Evolutionary conservation across 1,140 invertebrate species (phyloP), one percentile per base, ranked within the genome.

Genomic region (Lamellibrachia luymesi): DNA sequence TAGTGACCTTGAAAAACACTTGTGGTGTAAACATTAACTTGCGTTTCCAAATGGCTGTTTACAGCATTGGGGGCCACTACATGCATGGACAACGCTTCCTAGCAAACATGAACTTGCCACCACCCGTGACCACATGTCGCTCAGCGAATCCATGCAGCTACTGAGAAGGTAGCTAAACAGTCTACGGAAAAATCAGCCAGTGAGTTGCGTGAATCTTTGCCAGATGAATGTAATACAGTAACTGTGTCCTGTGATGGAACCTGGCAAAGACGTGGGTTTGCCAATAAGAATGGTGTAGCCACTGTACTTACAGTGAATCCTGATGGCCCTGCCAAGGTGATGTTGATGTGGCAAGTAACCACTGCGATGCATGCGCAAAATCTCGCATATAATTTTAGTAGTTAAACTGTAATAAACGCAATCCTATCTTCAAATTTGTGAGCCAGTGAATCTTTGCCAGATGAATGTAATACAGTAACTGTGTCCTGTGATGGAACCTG

Each of bases 361-460:
- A 91, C 17, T 91, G 90, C 27, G 90, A 91, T 51, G 90, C 90
- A 91, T 91, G 50, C 17, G 22, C 90, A 10, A 91, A 91, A 91
- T 49, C 90, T 91, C 38, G 90, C 38, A 91, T n/a, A n/a, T n/a
- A n/a, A n/a, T n/a, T n/a, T n/a, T n/a, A n/a, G n/a, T n/a, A n/a
- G n/a, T n/a, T n/a, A n/a, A n/a, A n/a, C n/a, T n/a, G n/a, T n/a
- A n/a, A n/a, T n/a, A n/a, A n/a, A n/a, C n/a, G n/a, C n/a, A n/a
- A n/a, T n/a, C n/a, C n/a, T n/a, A n/a, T n/a, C n/a, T n/a, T n/a
- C n/a, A n/a, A n/a, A n/a, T n/a, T n/a, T n/a, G n/a, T n/a, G n/a
- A n/a, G n/a, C n/a, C n/a, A n/a, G 17, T 80, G 13, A 8, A 17
- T 80, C 13, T 22, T 80, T 80, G 64, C 64, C 64, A 80, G 64